Base-by-base conservation (phyloP, 2,113 vertebrate genomes). In the Copsychus sechellarum region DNA sequence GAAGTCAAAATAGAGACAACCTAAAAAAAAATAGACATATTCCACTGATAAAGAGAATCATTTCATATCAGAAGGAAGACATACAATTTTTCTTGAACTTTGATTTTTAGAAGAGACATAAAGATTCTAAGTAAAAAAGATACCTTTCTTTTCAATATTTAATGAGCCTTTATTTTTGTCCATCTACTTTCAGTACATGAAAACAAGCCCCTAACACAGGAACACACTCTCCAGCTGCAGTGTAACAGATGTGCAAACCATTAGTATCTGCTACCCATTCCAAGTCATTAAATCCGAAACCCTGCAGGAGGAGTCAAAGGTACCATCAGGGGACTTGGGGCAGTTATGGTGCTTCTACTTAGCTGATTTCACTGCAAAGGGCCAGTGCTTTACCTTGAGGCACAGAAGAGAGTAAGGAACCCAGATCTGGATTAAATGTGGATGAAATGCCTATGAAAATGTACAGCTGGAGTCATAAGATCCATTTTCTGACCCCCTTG, bases 191-290 rank as follows among this genome's bases (percentile, higher is more conserved):
- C 78, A 73, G 57, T 31, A 76, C 78, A 77, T 73, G 58, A 76
- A 85, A 89, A 90, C 70, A 87, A 91, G 58, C 62, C 29, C 69
- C 76, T 89, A 77, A 72, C 16, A 1, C 58, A 94, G 89, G 70
- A 92, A 78, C 84, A 85, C 70, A 87, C 53, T 71, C 84, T 96
- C 89, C 91, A 96, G 87, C 94, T 92, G 91, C 90, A 91, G 78
- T 70, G 87, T 95, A 92, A 95, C 96, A 96, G 96, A 97, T 95
- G 94, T 95, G 93, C 91, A 94, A 91, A 95, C 95, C 93, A 97
- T 97, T 95, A 97, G 90, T 91, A 96, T 95, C 94, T 95, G 93
- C 95, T 50, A 93, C 93, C 81, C 90, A 88, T 96, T 97, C 96
- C 93, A 96, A 96, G 93, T 77, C 93, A 95, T 97, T 96, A 95